These are phyloP conservation scores for Drosophila sturtevanti DNA, from an alignment of 1,140 invertebrate genomes.

Conservation along the genomic window DNA sequence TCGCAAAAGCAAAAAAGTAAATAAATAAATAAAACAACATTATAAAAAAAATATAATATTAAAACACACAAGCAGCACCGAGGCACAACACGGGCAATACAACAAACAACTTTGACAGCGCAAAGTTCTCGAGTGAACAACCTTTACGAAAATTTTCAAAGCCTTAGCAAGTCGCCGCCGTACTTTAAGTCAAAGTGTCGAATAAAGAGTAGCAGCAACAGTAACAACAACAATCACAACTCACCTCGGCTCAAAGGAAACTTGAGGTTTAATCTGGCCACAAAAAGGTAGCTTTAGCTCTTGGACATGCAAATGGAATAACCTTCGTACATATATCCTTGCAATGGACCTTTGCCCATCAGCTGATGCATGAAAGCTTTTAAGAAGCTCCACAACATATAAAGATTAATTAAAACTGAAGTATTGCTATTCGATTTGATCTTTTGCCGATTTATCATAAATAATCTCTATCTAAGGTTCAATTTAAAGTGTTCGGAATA, in stretches of 20 bases:
- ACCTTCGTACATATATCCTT: too few relatives aligned
- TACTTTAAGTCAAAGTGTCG: background rate
- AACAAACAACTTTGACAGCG: conserved; percentile 43
- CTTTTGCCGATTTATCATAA: too few relatives aligned
- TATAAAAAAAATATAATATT: conserved; percentile 20
- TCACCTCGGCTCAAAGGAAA: background rate
- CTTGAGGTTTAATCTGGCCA: background rate
- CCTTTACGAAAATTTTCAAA: conserved; percentile 32
- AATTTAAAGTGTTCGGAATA: too few relatives aligned
- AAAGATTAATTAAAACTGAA: too few relatives aligned
- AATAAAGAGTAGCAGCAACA: background rate
- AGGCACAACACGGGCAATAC: conserved; percentile 2
- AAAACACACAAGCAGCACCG: background rate
- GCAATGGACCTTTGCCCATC: too few relatives aligned
- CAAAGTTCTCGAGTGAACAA: conserved; percentile 62
- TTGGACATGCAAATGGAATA: too few relatives aligned
- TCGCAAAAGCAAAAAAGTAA: conserved; percentile 33
- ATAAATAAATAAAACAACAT: conserved; percentile 41
- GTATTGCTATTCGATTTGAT: too few relatives aligned
- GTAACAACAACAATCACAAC: background rate
- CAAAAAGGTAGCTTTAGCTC: too few relatives aligned
- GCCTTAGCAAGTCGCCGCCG: background rate
- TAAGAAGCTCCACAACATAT: too few relatives aligned
- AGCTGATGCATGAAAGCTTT: too few relatives aligned
- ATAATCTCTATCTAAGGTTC: too few relatives aligned